Base-by-base conservation (phyloP, 2,113 vertebrate genomes). In the Eudorcas thomsonii region DNA sequence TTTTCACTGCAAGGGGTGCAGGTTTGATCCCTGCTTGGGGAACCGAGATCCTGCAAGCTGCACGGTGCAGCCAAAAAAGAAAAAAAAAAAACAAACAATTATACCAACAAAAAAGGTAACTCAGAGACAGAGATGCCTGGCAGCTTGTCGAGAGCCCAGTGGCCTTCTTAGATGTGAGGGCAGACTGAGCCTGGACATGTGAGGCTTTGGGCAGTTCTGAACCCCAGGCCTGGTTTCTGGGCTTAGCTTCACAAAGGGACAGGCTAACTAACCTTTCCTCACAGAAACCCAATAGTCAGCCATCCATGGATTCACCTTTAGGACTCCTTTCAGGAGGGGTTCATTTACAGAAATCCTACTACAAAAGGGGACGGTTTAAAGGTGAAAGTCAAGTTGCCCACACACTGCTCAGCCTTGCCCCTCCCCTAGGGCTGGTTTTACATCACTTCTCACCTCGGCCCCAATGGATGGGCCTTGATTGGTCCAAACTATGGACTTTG, bases 141-240 rank as follows among this genome's bases (percentile, higher is more conserved):
- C 80, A 28, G 80, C 95, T 78, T 84, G 50, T 26, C 10, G 36
- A 33, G 45, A 91, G 19, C 6, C 67, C 67, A 26, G 55, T 0
- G 12, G 57, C 62, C 21, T 55, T 48, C 14, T 3, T 30, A 17
- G 62, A 50, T n/a, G 9, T 33, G 83, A 74, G 54, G 13, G 25
- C 12, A 14, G 21, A 81, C 23, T 0, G 3, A 85, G 10, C 36
- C 28, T 14, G 2, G 13, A 43, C 4, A 12, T 0, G 7, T 12
- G 17, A 62, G n/a, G 45, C 43, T 2, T 19, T 1, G 3, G 1
- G 54, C 11, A 26, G 30, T 48, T 82, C 64, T 5, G 12, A 83
- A 25, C 5, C 39, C 89, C 7, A 71, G 45, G 19, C 64, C 48
- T 6, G 25, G 89, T 39, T 30, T 3, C 64, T 45, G 36, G 50